Evolutionary conservation across 2,797 vertebrate genomes (phyloP).

Genomic region (Oreochromis mossambicus): DNA sequence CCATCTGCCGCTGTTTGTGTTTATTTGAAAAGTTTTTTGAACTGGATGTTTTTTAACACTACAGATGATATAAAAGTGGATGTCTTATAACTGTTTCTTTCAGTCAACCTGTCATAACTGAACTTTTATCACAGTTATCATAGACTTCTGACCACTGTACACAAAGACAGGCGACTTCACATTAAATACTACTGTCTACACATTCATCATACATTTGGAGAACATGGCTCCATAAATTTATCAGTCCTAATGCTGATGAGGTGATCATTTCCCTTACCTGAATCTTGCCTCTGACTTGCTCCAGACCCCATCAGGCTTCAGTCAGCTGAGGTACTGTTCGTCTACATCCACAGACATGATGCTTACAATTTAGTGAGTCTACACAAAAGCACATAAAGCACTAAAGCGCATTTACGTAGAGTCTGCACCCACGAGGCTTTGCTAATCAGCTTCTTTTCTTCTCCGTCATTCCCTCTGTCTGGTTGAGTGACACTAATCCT

Average conservation of each 20-base stretch:
- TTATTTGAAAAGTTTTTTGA: not conserved
- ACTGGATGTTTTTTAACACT: not conserved
- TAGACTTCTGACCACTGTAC: not conserved
- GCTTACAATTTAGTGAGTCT: not conserved
- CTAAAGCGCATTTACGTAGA: not conserved
- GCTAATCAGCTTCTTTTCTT: not conserved
- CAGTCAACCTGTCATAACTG: not conserved
- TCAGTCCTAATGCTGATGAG: accelerated
- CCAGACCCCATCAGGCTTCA: slow-evolving; percentile 69
- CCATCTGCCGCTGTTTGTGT: accelerated
- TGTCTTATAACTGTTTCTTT: not conserved
- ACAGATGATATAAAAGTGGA: not conserved
- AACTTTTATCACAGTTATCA: not conserved
- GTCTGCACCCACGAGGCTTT: not conserved
- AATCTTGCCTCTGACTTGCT: slow-evolving; percentile 55
- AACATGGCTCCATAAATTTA: not conserved
- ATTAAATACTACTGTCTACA: not conserved
- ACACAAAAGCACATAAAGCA: not conserved
- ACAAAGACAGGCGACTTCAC: not conserved
- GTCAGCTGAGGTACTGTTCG: slow-evolving; percentile 8
- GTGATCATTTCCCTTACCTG: slow-evolving; percentile 50
- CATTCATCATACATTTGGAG: not conserved
- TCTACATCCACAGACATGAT: not conserved
- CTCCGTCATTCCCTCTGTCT: not conserved
- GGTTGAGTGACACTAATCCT: slow-evolving; percentile 37